These are phyloP conservation scores for Stigmatopora nigra DNA, from an alignment of 2,113 vertebrate species.

Conservation along the genomic window DNA sequence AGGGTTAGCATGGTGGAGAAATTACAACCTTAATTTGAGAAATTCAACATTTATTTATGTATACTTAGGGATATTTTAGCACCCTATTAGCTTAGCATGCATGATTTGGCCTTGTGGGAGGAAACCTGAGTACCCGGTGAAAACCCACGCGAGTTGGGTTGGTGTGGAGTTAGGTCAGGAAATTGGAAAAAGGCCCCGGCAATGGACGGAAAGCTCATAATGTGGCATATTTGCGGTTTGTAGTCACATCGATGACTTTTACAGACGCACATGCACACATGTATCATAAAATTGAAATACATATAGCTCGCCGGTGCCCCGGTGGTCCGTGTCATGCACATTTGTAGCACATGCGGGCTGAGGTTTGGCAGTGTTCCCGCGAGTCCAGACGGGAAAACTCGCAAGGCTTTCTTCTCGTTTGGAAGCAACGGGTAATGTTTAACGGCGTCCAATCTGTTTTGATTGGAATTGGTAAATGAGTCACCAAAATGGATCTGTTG, in stretches of 20 bases:
- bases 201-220: conserved; percentile 45
- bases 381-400: not conserved
- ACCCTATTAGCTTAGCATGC: no score
- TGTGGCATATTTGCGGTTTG: conserved; percentile 40
- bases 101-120: no score
- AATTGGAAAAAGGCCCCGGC: not conserved
- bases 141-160: not conserved
- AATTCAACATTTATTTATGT: not conserved
- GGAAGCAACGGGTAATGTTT: not conserved
- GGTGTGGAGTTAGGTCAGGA: not conserved
- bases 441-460: not conserved
- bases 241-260: conserved; percentile 57
- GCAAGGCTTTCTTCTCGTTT: not conserved
- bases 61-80: no score
- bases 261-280: conserved; percentile 36
- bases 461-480: no score
- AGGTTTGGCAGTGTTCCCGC: not conserved
- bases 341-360: not conserved
- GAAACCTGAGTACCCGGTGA: no score
- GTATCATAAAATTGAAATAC: not conserved
- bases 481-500: no score
- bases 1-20: not conserved
- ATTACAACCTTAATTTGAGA: not conserved
- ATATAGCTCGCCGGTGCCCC: not conserved
- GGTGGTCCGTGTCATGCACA: conserved; percentile 1